Evolutionary conservation across 2,888 invertebrate species (phyloP).

Genomic region (Drosophila eohydei): DNA sequence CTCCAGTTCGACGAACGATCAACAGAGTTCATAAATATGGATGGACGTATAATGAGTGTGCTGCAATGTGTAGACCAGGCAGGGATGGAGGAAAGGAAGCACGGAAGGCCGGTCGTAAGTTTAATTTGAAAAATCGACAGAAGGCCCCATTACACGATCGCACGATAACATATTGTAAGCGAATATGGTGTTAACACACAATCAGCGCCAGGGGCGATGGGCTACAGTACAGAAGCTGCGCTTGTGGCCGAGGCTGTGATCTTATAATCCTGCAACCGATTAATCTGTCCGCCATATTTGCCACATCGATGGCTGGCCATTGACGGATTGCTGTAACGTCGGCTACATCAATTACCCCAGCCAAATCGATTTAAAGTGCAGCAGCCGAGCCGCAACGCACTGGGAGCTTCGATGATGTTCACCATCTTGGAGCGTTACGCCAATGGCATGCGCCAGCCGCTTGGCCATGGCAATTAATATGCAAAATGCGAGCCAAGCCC

Average conservation of each 20-base stretch:
- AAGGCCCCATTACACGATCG: slow-evolving; percentile 72
- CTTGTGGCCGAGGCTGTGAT: slow-evolving; percentile 13
- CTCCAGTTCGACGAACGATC: slow-evolving; percentile 34
- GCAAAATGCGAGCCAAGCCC: slow-evolving; percentile 68
- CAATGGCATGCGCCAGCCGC: slow-evolving; percentile 75
- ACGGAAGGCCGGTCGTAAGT: slow-evolving; percentile 47
- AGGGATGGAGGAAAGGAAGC: background rate
- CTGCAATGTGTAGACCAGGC: background rate
- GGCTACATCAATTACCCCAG: slow-evolving; percentile 72
- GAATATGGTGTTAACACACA: slow-evolving; percentile 80
- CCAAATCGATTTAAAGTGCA: slow-evolving; percentile 74
- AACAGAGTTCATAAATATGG: slow-evolving; percentile 70
- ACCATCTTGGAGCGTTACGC: slow-evolving; percentile 62
- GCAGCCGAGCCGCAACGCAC: slow-evolving; percentile 24
- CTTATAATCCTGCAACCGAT: slow-evolving; percentile 69
- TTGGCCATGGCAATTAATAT: slow-evolving; percentile 70
- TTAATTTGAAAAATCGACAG: slow-evolving; percentile 71
- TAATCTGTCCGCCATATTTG: slow-evolving; percentile 59
- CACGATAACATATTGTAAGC: slow-evolving; percentile 74
- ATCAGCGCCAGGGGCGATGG: slow-evolving; percentile 62
- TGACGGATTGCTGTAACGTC: slow-evolving; percentile 62
- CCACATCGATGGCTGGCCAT: slow-evolving; percentile 48
- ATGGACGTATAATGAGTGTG: slow-evolving; percentile 42
- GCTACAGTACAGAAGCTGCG: slow-evolving; percentile 66
- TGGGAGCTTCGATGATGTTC: slow-evolving; percentile 61